These are phyloP conservation scores for Musca vetustissima DNA, from an alignment of 1,140 invertebrate genomes.

Conservation along the genomic window DNA sequence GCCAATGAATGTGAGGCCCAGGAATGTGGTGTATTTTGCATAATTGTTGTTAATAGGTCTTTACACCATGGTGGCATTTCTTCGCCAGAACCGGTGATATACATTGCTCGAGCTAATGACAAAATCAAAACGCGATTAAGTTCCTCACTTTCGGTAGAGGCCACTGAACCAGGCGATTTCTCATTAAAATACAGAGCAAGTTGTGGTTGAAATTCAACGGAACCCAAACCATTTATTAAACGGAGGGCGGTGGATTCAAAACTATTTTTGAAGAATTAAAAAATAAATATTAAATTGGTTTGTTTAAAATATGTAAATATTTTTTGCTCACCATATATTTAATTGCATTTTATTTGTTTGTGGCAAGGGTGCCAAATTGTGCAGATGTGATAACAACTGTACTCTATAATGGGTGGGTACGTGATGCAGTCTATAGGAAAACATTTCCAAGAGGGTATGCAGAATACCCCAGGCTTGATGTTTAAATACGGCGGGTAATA, in stretches of 20 bases:
- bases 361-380: constrained; percentile 83
- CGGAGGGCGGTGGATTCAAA: constrained; percentile 72
- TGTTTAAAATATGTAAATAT: background rate
- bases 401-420: constrained; percentile 94
- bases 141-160: constrained; percentile 93
- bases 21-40: constrained; percentile 91
- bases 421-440: constrained; percentile 93
- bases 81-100: constrained; percentile 79
- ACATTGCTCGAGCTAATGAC: constrained; percentile 90
- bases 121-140: constrained; percentile 88
- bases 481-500: constrained; percentile 88
- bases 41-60: constrained; percentile 85
- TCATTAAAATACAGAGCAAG: constrained; percentile 85
- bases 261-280: background rate
- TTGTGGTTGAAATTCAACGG: constrained; percentile 87
- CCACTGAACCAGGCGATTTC: constrained; percentile 69
- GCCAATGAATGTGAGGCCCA: constrained; percentile 91
- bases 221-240: constrained; percentile 87
- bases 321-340: constrained; percentile 76
- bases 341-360: constrained; percentile 95
- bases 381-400: constrained; percentile 85
- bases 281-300: background rate
- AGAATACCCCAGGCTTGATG: constrained; percentile 92
- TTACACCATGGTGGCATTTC: constrained; percentile 81
- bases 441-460: constrained; percentile 94